Base-by-base conservation (phyloP, 2,888 invertebrate species). In the Trichopoda pennipes region DNA sequence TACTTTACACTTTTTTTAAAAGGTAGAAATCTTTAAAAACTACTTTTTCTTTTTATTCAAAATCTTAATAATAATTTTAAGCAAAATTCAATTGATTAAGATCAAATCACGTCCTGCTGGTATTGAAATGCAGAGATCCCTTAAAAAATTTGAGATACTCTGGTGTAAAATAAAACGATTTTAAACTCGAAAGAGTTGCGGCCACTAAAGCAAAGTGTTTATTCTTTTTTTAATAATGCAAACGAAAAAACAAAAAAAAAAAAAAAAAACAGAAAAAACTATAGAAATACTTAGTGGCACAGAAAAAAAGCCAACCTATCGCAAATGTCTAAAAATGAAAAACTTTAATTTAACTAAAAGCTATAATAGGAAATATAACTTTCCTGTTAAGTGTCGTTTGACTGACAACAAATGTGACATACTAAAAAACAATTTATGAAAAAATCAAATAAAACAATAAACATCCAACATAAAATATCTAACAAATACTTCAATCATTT, bases 331-430 rank as follows among this genome's bases (percentile, higher is more conserved):
- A 74, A 68, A 80, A 74, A 73, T 74, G 79, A 74, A 78, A 74
- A 66, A 76, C 79, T 69, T 82, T 79, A 82, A 79, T 79, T 82
- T 75, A 82, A 79, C 74, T 76, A 68, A 56, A 79, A 56, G 55
- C 82, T 76, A 79, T 76, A 82, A 72, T 79, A 82, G 82, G 82
- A 82, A 68, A 82, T 75, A 79, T 79, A 72, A 79, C 82, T 82
- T 82, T 82, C 75, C 82, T 82, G 79, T 81, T 78, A 81, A 81
- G 79, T 82, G 82, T 72, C 60, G 79, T 79, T 79, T 82, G 79
- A 82, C 74, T 79, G 82, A 75, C 82, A 82, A 79, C 74, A 82
- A 82, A 82, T 78, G 74, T 75, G 81, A 79, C 79, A 82, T 69
- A 79, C 79, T 79, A 61, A 82, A 77, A 82, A 75, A 72, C 66